A percentile compares a stretch with the other conserved stretches of the same genome.
These are phyloP conservation scores for Crax fasciolata DNA, from an alignment of 2,797 vertebrate species.

Conservation along the genomic window DNA sequence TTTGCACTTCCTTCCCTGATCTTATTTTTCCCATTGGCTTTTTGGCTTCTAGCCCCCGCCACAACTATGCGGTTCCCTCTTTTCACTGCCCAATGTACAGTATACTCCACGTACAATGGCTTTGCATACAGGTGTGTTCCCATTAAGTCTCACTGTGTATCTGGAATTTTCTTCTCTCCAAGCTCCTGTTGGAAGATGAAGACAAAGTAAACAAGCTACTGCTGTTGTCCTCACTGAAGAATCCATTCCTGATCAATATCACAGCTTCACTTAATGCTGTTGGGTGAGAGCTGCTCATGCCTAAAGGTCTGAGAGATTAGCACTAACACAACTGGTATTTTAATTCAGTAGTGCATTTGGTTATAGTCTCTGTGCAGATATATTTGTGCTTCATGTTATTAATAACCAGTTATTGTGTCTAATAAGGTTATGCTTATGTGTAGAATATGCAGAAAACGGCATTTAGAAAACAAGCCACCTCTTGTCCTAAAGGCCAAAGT, in stretches of 20 bases:
- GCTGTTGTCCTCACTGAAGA: background rate
- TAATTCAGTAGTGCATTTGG: background rate
- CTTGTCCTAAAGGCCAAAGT: constrained; percentile 46
- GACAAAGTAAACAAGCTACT: background rate
- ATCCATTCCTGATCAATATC: background rate
- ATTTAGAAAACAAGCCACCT: constrained; percentile 4
- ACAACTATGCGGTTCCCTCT: background rate
- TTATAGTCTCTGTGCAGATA: background rate
- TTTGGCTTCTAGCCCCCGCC: background rate
- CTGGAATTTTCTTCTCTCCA: background rate
- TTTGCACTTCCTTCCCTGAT: background rate
- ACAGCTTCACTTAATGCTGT: background rate
- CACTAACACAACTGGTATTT: background rate
- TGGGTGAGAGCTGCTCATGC: background rate
- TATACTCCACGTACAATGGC: rapidly evolving
- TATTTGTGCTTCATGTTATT: background rate
- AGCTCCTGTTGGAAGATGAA: background rate
- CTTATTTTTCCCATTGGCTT: background rate
- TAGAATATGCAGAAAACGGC: background rate
- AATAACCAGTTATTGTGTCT: constrained; percentile 12
- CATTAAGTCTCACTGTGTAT: background rate
- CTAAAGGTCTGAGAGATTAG: background rate
- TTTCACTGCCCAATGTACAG: background rate
- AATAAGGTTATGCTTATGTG: background rate
- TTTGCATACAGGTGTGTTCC: background rate